Evolutionary conservation across 2,797 vertebrate genomes (phyloP).

Genomic region (Sylvilagus floridanus): DNA sequence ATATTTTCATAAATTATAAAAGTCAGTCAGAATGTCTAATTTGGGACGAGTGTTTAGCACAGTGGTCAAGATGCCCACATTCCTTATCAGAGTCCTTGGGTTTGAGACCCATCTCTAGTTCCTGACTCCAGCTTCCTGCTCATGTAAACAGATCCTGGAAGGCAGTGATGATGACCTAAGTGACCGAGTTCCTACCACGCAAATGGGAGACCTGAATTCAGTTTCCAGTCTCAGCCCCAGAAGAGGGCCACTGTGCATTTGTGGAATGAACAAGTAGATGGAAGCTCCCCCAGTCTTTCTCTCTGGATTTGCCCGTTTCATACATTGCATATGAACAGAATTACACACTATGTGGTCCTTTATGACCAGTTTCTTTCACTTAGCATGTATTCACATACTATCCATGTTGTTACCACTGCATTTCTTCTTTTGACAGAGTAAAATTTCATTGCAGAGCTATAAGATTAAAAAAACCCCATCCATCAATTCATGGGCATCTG

Average conservation of each 20-base stretch:
- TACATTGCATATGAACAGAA: constrained; percentile 14
- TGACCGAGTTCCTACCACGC: no score
- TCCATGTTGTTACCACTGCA: background rate
- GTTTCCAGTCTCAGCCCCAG: no score
- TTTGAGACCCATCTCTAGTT: no score
- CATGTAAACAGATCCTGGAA: no score
- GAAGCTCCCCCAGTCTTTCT: background rate
- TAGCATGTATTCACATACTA: background rate
- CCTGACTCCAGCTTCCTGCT: no score
- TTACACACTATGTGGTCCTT: background rate
- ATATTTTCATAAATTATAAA: background rate
- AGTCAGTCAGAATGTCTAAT: background rate
- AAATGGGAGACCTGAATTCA: no score
- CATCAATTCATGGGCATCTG: background rate
- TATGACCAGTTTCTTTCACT: constrained; percentile 21
- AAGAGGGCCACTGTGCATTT: no score
- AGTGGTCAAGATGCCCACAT: no score
- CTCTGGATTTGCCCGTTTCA: background rate
- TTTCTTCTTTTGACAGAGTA: background rate
- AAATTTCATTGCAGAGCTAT: background rate
- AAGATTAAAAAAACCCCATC: background rate
- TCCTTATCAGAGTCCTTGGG: no score
- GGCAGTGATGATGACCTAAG: no score
- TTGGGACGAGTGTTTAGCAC: no score
- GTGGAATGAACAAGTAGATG: no score